Percentiles rank a stretch among this genome's conserved stretches.
These are phyloP conservation scores for Pheosia tremula DNA, from an alignment of 2,888 invertebrate species.

Conservation along the genomic window DNA sequence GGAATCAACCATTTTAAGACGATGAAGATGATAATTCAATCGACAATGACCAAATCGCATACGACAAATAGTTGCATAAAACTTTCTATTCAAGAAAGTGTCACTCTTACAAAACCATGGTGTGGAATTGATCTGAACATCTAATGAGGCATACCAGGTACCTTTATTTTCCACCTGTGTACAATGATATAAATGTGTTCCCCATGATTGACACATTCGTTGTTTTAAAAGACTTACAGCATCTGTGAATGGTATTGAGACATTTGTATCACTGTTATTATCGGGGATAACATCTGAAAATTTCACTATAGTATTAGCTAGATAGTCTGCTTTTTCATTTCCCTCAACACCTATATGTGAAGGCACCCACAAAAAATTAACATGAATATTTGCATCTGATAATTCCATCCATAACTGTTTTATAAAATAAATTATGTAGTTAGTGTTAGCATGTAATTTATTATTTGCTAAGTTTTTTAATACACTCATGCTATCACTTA, in stretches of 20 bases:
- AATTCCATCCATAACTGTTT: neutral
- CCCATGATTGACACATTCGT: neutral
- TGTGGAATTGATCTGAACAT: neutral
- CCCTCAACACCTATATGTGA: neutral
- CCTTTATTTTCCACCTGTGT: conserved; percentile 3
- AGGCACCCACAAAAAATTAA: neutral
- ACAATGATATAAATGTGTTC: neutral
- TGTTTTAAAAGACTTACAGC: neutral
- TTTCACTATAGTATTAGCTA: conserved; percentile 14
- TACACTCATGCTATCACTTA: conserved; percentile 18
- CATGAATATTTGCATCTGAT: neutral
- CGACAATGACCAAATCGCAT: conserved; percentile 14
- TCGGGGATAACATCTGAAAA: neutral
- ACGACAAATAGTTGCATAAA: neutral
- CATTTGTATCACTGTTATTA: neutral
- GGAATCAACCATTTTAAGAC: neutral
- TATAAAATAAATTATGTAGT: conserved; percentile 9
- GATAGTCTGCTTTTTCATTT: conserved; percentile 11
- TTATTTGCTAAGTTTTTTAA: conserved; percentile 8
- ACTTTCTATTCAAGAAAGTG: neutral
- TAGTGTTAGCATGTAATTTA: conserved; percentile 8
- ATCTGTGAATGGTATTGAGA: neutral
- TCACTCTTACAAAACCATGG: neutral
- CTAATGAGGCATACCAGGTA: neutral
- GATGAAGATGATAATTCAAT: conserved; percentile 6